Base-by-base conservation (phyloP, 2,888 invertebrate genomes). In the Plebejus argus region DNA sequence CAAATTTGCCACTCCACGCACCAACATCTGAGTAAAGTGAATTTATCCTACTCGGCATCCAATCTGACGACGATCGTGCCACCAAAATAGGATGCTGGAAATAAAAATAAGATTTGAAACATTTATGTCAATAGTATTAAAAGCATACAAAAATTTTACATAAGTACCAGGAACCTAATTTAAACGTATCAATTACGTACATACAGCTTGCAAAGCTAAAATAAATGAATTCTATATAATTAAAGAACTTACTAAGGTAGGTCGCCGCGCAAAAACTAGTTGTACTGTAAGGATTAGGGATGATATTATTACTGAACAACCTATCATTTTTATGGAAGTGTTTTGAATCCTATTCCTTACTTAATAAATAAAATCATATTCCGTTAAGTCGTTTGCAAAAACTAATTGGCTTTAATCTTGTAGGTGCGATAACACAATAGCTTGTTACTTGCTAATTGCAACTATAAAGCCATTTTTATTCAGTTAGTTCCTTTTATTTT, bases 1-100 rank as follows among this genome's bases (percentile, higher is more conserved):
- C 94, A 81, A 94, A 94, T 87, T 93, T 93, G 76, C 94, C 94
- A 80, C 94, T 94, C 94, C 94, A 94, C 18, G 93, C 93, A 61
- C 94, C 94, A 10, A 94, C 92, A 83, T 94, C 93, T 0, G 94
- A 94, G 81, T 93, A 94, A 1, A 94, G 84, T 1, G 94, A 94
- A 82, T 94, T 94, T 0, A 94, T 85, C 83, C 93, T 86, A 81
- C 93, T 94, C 45, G 93, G 94, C 92, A 94, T 91, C 94, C 94
- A 94, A 83, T 93, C 93, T 76, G 92, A 82, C 0, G 93, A 90
- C 1, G 93, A 92, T 5, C 93, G 89, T 10, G 93, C 91, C 7
- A 94, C 89, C 81, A 91, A 85, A 45, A 94, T 88, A 3, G 93
- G 94, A 79, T 93, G 93, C 94, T 93, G 61, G 3, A 61, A 61